Percentiles rank a stretch among this genome's conserved stretches.
These are phyloP conservation scores for Thera obeliscata DNA, from an alignment of 2,888 invertebrate genomes.

Conservation along the genomic window DNA sequence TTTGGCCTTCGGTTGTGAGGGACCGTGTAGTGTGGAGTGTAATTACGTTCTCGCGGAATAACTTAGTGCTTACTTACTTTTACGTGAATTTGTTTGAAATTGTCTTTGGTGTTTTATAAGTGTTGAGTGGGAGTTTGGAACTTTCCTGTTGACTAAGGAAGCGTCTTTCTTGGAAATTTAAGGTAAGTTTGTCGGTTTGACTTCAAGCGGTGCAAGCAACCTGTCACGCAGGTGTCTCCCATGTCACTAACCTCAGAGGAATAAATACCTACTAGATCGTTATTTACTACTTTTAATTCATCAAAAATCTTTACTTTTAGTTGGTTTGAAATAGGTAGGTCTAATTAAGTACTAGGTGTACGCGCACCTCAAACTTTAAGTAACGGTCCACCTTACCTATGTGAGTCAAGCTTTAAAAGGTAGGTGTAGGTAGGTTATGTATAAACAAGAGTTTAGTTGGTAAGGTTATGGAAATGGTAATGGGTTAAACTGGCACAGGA, in stretches of 20 bases:
- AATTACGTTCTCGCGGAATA: slow-evolving; percentile 68
- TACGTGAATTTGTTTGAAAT: slow-evolving; percentile 56
- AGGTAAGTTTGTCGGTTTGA: slow-evolving; percentile 65
- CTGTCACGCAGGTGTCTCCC: slow-evolving; percentile 82
- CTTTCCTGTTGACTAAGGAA: slow-evolving; percentile 46
- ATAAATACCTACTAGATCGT: slow-evolving; percentile 40
- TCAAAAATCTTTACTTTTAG: neutral
- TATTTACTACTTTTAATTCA: neutral
- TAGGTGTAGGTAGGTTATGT: neutral
- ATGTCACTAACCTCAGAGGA: slow-evolving; percentile 76
- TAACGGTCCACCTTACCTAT: neutral
- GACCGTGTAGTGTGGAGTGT: slow-evolving; percentile 49
- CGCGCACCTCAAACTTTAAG: neutral
- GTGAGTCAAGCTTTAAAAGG: too few relatives aligned
- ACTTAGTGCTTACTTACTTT: slow-evolving; percentile 67
- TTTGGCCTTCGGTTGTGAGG: slow-evolving; percentile 57
- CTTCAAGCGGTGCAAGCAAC: slow-evolving; percentile 70
- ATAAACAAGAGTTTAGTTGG: too few relatives aligned
- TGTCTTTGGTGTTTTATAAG: slow-evolving; percentile 57
- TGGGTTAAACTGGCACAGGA: too few relatives aligned
- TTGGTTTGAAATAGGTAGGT: neutral
- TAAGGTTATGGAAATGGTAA: too few relatives aligned
- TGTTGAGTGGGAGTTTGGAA: slow-evolving; percentile 48
- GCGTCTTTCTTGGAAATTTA: slow-evolving; percentile 52
- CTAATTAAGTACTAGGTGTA: neutral